Conservation (phyloP, 2,113 vertebrate genomes). For the Climacteris rufus region DNA sequence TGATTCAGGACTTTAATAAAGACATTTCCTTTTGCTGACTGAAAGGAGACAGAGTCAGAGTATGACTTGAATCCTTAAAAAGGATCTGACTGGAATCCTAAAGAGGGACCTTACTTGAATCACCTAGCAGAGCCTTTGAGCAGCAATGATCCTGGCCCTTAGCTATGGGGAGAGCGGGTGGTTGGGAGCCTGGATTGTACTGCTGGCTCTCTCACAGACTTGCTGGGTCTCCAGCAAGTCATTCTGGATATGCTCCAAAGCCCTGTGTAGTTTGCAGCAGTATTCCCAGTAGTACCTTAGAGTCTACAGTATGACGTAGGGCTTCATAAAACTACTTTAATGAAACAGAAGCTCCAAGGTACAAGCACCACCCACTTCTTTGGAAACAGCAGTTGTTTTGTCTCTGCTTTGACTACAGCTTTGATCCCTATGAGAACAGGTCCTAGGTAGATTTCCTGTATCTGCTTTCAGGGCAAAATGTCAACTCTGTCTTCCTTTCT, state of each 20-base stretch:
- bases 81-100: slow-evolving; percentile 17
- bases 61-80: slow-evolving; percentile 36
- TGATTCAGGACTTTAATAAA: slow-evolving; percentile 32
- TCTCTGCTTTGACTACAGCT: background rate
- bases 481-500: background rate
- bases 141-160: background rate
- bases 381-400: background rate
- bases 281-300: background rate
- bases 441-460: background rate
- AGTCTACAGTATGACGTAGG: background rate
- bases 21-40: slow-evolving; percentile 39
- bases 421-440: background rate
- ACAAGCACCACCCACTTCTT: background rate
- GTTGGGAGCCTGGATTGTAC: background rate
- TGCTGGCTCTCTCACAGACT: background rate
- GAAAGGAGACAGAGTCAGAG: background rate
- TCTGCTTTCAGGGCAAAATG: background rate
- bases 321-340: background rate
- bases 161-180: background rate
- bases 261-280: background rate
- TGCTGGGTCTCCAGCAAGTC: background rate
- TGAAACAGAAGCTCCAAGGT: background rate
- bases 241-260: background rate
- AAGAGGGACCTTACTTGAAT: background rate
- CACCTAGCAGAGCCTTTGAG: background rate